Base-by-base conservation (phyloP, 2,888 invertebrate genomes). In the Tanypteryx hageni region DNA sequence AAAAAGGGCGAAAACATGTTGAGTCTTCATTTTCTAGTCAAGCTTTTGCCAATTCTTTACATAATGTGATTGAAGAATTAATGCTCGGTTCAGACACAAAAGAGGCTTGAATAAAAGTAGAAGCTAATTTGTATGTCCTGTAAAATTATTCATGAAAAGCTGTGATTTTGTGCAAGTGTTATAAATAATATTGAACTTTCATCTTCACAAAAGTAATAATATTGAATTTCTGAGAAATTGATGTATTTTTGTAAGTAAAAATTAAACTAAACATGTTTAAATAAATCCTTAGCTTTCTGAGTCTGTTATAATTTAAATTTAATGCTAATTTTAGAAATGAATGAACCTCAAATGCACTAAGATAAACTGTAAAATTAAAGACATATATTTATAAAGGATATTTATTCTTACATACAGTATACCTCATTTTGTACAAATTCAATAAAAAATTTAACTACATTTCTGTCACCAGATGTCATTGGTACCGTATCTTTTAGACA, bases 1-100 rank as follows among this genome's bases (percentile, higher is more conserved):
- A 96, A 92, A 96, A 97, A 93, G 99, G 98, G 0, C 96, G 96
- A 93, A 96, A 97, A 93, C 96, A 98, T 93, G 98, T 99, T 93
- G 96, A 97, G 92, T 96, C 97, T 0, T 96, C 96, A 93, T 99
- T 99, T 95, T 98, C 99, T 0, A 98, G 98, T 95, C 96, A 97
- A 93, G 97, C 97, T 64, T 99, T 99, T 94, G 96, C 96, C 0
- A 96, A 96, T 89, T 96, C 97, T 94, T 95, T 98, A 92, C 96
- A 97, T 94, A 95, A 95, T 16, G 94, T 94, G 68, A 93, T 95
- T 92, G 93, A 94, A 76, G 93, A 94, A 86, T 93, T 94, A 89
- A 93, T 92, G 92, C 92, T 44, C 11, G n/a, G 14, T 7, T 44
- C 8, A 68, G 64, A 44, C 56, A 16, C 0, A 22, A 76, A 11